Base-by-base conservation (phyloP, 1,140 invertebrate genomes). In the Panulirus ornatus region DNA sequence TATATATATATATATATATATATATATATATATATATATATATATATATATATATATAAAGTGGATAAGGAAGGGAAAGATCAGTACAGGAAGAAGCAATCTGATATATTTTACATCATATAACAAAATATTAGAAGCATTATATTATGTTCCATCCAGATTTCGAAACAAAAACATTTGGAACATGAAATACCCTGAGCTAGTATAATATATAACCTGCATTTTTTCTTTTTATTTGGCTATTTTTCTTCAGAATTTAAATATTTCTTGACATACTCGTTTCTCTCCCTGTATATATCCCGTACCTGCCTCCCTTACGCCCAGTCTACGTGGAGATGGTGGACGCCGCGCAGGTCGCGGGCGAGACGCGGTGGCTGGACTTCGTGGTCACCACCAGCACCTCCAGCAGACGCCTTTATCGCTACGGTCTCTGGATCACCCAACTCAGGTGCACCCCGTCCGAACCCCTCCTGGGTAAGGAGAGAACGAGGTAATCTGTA, bases 381-480 rank as follows among this genome's bases (percentile, higher is more conserved):
- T 87, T 87, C 36, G 14, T 34, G 19, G 75, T 79, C 22, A 78
- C n/a, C 1, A 79, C 85, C 27, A 22, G 22, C 38, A 38, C 51
- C 51, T n/a, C n/a, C n/a, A 34, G 19, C n/a, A 19, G 38, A 14
- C 75, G 44, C 58, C 11, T 27, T 14, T 90, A 90, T 47, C 81
- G 83, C 81, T 90, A 71, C 58, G 66, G 82, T 9, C 83, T 90
- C 38, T 73, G 88, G 81, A 78, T 90, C 71, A 90, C 81, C 19
- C 88, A 90, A 38, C 81, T 90, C 40, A 30, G 42, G 8, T 90
- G 88, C 81, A 22, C 81, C 0, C 34, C 38, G 19, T 11, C 22
- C 6, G 44, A 70, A 42, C 79, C 88, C 11, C 38, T 90, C 22
- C 2, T 30, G n/a, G 88, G 83, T 87, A 51, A 16, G 85, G 36